Percentiles rank a stretch among this genome's conserved stretches.
phyloP scores from a whole-genome alignment of 2,888 invertebrate genomes.

The Cheilosia scutellata region DNA sequence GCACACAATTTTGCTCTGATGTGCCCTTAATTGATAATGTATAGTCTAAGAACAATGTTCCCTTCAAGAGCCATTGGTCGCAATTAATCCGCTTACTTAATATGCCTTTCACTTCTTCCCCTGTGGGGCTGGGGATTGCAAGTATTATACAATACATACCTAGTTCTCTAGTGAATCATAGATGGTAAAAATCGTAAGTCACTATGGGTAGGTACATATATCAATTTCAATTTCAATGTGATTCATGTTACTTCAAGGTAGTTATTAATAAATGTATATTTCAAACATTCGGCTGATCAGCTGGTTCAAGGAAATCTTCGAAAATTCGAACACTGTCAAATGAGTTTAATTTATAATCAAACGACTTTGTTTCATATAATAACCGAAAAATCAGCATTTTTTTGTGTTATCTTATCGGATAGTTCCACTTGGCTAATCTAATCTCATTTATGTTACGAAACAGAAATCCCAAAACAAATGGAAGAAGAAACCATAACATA shows the following conservation, averaged over 20 bases:
- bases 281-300: constrained; percentile 1
- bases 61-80: no score
- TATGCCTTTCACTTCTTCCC: no score
- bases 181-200: background rate
- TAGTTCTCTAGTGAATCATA: no score
- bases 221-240: constrained; percentile 1
- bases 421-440: constrained; percentile 3
- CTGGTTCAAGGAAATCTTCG: no score
- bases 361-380: background rate
- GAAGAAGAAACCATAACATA: constrained; percentile 23
- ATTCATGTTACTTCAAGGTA: constrained; percentile 26
- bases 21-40: no score
- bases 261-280: background rate
- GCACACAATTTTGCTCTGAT: no score
- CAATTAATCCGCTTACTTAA: no score
- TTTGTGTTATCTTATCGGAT: background rate
- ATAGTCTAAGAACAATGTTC: no score
- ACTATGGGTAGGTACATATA: background rate
- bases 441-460: constrained; percentile 3
- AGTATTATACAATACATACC: no score
- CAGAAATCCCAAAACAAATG: background rate
- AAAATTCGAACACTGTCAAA: no score
- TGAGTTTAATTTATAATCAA: no score
- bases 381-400: background rate
- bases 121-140: no score